phyloP scores from a whole-genome alignment of 2,888 invertebrate species.

The Tetramorium bicarinatum region DNA sequence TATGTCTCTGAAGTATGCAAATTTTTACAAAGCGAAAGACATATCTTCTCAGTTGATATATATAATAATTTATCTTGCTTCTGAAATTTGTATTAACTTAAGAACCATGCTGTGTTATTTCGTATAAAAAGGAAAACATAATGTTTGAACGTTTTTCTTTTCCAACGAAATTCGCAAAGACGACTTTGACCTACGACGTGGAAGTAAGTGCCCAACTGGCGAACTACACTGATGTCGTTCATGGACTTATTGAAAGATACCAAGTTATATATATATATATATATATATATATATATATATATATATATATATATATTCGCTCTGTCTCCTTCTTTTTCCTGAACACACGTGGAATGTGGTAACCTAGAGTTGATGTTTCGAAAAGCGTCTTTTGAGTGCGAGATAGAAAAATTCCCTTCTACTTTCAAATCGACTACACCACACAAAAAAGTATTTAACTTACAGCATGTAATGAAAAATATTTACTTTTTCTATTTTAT shows the following conservation, averaged over 20 bases:
- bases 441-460: neutral
- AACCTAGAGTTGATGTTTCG: conserved; percentile 33
- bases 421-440: conserved; percentile 53
- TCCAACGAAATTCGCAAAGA: conserved; percentile 26
- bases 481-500: neutral
- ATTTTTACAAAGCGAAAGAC: neutral
- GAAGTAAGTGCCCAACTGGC: conserved; percentile 71
- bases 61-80: conserved; percentile 11
- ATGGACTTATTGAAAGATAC: conserved; percentile 58
- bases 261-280: neutral
- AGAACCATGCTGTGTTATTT: conserved; percentile 12
- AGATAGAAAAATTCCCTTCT: conserved; percentile 66
- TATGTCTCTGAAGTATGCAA: neutral
- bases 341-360: conserved; percentile 43
- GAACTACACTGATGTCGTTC: conserved; percentile 36
- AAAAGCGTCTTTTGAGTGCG: conserved; percentile 58
- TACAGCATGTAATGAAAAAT: neutral
- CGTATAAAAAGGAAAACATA: conserved; percentile 24
- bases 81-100: neutral
- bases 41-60: neutral
- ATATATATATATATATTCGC: neutral
- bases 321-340: conserved; percentile 3
- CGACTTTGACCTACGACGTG: conserved; percentile 77
- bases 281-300: neutral
- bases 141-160: conserved; percentile 30